Base-by-base conservation (phyloP, 1,140 invertebrate genomes). In the Zaprionus ornatus region DNA sequence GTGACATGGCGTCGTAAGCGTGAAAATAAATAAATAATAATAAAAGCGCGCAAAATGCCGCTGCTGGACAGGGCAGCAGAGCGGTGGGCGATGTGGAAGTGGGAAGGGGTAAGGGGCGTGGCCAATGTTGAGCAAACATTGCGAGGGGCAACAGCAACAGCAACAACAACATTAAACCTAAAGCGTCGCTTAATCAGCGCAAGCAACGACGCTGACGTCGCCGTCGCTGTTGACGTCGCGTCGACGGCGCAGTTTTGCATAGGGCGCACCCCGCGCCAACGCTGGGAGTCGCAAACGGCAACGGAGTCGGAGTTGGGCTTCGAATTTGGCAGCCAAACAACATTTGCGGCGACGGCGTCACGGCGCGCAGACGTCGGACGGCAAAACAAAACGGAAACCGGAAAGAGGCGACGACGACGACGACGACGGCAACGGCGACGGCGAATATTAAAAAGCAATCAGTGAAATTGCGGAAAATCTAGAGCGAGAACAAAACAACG, bases 21-120 rank as follows among this genome's bases (percentile, higher is more conserved):
- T 87, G 84, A 87, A 87, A 88, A 87, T 87, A 87, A 87, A 87
- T 87, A 87, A 87, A 87, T 77, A 80, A 74, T 70, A 87, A 87
- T 80, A 87, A 85, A 88, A 82, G 72, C 63, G 55, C 42, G 42
- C 62, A 56, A 64, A 66, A 59, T 56, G 29, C 55, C 6, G 19
- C 35, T 40, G 35, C 12, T 21, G 9, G 35, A 19, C 5, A 25
- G n/a, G n/a, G 59, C 60, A 40, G 56, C 60, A 40, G 61, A 52
- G 67, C 40, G 37, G 13, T 17, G 42, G 45, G 21, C 27, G 32
- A 0, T 2, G 7, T n/a, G 19, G 17, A 13, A 3, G 19, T 12
- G 23, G 19, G 17, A 13, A 3, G 19, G 17, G 55, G 42, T 37
- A 54, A 27, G 59, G 63, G 52, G n/a, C 29, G 25, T 54, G 17